Conservation (phyloP, 2,888 invertebrate genomes). For the Cantharis rufa region DNA sequence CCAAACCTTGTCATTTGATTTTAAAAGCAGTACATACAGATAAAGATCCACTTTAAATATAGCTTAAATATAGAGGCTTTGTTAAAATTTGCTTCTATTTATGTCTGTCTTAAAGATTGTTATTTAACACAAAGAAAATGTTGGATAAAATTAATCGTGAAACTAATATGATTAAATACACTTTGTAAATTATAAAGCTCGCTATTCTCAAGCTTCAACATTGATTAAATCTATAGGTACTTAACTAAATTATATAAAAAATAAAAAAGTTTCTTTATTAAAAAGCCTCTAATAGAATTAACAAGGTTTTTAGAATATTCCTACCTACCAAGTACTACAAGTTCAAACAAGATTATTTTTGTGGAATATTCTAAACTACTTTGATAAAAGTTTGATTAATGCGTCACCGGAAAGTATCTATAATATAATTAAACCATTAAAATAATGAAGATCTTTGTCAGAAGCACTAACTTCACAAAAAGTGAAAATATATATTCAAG, state of each 20-base stretch:
- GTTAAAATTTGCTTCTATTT: background rate
- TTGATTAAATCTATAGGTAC: background rate
- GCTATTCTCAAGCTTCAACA: background rate
- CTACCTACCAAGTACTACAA: background rate
- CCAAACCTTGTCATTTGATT: constrained; percentile 47
- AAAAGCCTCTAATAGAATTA: background rate
- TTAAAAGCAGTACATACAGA: constrained; percentile 42
- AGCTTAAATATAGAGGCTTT: constrained; percentile 12
- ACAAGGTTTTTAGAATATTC: background rate
- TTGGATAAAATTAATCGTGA: background rate
- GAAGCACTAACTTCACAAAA: background rate
- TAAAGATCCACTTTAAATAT: constrained; percentile 39
- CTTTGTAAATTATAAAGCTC: background rate
- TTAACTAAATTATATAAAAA: background rate
- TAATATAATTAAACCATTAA: background rate
- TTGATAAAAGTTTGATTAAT: background rate
- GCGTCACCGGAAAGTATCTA: background rate
- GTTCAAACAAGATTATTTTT: background rate
- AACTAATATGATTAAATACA: background rate
- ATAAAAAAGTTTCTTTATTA: background rate
- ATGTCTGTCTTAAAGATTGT: background rate
- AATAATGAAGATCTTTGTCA: background rate
- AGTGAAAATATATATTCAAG: background rate
- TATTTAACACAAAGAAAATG: background rate
- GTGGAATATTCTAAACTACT: background rate